phyloP scores from a whole-genome alignment of 2,888 invertebrate genomes.

The Lithophane semibrunnea region DNA sequence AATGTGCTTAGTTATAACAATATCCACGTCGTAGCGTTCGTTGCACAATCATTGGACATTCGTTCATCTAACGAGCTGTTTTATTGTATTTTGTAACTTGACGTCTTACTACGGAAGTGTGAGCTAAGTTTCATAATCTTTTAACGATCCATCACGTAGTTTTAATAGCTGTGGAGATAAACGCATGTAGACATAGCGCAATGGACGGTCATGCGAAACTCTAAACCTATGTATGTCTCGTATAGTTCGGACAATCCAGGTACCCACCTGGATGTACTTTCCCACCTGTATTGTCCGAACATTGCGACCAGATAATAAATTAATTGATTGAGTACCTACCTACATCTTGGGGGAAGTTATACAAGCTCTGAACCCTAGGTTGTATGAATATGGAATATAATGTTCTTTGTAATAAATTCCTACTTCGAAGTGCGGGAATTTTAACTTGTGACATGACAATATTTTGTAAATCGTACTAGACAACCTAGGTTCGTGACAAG shows the following conservation, averaged over 20 bases:
- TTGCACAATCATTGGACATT: constrained; percentile 79
- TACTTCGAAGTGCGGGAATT: constrained; percentile 20
- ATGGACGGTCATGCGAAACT: constrained; percentile 9
- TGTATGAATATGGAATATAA: constrained; percentile 26
- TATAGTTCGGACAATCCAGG: too few relatives aligned
- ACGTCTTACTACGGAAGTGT: constrained; percentile 15
- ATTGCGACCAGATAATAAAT: constrained; percentile 45
- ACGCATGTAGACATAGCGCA: constrained; percentile 11
- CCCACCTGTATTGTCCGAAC: too few relatives aligned
- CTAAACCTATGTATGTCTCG: not conserved
- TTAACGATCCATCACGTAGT: constrained; percentile 33
- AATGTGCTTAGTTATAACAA: constrained; percentile 72
- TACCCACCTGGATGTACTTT: too few relatives aligned
- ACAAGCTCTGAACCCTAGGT: constrained; percentile 1
- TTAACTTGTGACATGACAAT: constrained; percentile 24
- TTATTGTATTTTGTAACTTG: constrained; percentile 59
- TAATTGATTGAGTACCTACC: constrained; percentile 46
- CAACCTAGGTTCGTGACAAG: constrained; percentile 30
- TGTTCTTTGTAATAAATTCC: constrained; percentile 33
- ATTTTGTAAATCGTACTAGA: constrained; percentile 15
- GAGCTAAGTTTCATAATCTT: constrained; percentile 38
- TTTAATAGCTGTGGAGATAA: constrained; percentile 4
- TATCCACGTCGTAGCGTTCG: constrained; percentile 73
- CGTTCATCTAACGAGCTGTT: constrained; percentile 74
- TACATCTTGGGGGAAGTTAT: constrained; percentile 26